A percentile compares a stretch with the other conserved stretches of the same genome.
Evolutionary conservation across 1,140 invertebrate species (phyloP).

Genomic region (Meloidogyne chitwoodi): DNA sequence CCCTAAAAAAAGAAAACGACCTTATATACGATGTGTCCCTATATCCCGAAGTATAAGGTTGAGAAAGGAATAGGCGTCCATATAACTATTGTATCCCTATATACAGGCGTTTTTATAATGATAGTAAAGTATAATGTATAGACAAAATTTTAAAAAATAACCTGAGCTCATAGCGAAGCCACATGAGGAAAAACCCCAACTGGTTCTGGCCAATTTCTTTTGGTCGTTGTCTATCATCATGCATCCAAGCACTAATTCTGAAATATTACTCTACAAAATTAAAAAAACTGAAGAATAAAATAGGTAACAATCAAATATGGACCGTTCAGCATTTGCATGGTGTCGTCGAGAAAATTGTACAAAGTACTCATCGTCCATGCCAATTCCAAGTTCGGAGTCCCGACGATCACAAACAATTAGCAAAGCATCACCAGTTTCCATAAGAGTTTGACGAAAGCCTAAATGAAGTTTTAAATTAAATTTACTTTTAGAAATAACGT

Average conservation of each 20-base stretch:
- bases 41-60: too few relatives aligned
- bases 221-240: conserved; percentile 40
- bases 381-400: conserved; percentile 54
- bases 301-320: background rate
- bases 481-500: conserved; percentile 25
- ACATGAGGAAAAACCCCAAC: conserved; percentile 55
- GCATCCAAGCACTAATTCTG: conserved; percentile 52
- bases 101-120: too few relatives aligned
- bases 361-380: conserved; percentile 55
- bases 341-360: conserved; percentile 30
- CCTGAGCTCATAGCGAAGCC: conserved; percentile 51
- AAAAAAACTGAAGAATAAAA: background rate
- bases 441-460: conserved; percentile 49
- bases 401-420: conserved; percentile 54
- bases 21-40: too few relatives aligned
- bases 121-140: too few relatives aligned
- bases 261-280: background rate
- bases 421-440: conserved; percentile 51
- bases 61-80: too few relatives aligned
- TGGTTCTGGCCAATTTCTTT: conserved; percentile 49
- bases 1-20: conserved; percentile 28
- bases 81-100: too few relatives aligned
- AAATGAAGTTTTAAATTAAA: conserved; percentile 14
- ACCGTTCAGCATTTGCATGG: conserved; percentile 35
- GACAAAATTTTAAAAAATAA: background rate